Percentiles rank a stretch among this genome's conserved stretches.
Evolutionary conservation across 1,140 invertebrate species (phyloP).

Genomic region (Sycophila sp.): DNA sequence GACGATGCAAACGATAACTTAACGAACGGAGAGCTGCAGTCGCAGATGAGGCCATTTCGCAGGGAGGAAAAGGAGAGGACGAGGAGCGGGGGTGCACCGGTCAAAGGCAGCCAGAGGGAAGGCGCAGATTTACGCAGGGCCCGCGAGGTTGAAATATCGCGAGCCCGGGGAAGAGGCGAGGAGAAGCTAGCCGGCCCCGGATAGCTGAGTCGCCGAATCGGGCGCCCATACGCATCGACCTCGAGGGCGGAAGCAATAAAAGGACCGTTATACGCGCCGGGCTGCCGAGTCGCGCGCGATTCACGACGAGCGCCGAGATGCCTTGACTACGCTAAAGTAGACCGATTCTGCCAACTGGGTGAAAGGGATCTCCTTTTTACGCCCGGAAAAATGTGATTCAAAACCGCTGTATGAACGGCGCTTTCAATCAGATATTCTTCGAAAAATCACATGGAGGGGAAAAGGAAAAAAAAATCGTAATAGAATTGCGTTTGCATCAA

Average conservation of each 20-base stretch:
- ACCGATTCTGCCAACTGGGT: no score
- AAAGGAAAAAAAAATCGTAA: neutral
- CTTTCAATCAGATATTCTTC: no score
- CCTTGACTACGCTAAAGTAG: no score
- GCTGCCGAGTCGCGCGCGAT: neutral
- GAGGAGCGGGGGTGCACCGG: neutral
- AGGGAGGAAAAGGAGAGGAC: no score
- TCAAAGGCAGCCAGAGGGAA: conserved; percentile 5
- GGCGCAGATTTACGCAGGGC: neutral
- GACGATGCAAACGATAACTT: conserved; percentile 20
- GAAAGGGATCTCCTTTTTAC: no score
- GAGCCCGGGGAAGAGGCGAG: conserved; percentile 4
- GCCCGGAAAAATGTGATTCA: no score
- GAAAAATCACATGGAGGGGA: no score
- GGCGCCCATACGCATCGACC: neutral
- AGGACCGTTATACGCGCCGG: neutral
- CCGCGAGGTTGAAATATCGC: conserved; percentile 1
- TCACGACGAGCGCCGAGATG: neutral
- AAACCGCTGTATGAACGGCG: no score
- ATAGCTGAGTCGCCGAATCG: neutral
- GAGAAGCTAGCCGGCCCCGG: neutral
- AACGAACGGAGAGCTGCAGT: neutral
- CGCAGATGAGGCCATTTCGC: conserved; percentile 1
- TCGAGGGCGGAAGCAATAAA: conserved; percentile 11
- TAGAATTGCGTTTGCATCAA: neutral